Evolutionary conservation across 64 coral and sea anemone genomes (phyloP), one percentile per base, ranked within the genome.

Genomic region (Trachythela sp.): DNA sequence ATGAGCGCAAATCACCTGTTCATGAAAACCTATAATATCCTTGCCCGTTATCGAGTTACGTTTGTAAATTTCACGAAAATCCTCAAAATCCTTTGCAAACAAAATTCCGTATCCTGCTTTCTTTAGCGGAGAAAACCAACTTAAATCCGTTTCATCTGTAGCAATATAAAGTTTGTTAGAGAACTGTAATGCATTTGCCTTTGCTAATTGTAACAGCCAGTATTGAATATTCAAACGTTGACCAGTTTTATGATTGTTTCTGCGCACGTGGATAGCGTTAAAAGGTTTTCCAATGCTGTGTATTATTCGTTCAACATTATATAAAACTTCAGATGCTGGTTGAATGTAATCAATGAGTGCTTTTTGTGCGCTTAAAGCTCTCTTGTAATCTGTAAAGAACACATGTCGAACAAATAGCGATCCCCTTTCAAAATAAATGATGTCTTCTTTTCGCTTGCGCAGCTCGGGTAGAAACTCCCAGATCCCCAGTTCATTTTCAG

Each of bases 341-440:
- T 59, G 94, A 48, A 99, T 80, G n/a, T 91, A 99, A 32, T 80
- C 87, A 64, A 95, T 91, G 27, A 71, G 70, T 91, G 91, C 92
- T 35, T 70, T 87, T 71, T 99, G 96, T 29, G 91, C 87, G 35
- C 91, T 76, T 43, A 95, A 70, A 13, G 92, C 93, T 40, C 86
- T 84, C 49, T 91, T 49, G 50, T 90, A 88, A 43, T 91, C 60
- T 33, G 72, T 88, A 33, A 99, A 99, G 0, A 95, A 38, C 77
- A 99, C 80, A 77, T 87, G 38, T 18, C 93, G 87, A 9, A 87
- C 88, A 77, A 91, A 99, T 24, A 99, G 89, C 2, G 93, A 99
- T 41, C 93, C 96, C 51, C 95, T 91, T 20, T 92, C 86, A 84
- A 99, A 99, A 89, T 99, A 99, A 0, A 99, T 54, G 33, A 99